Conservation (phyloP, 1,140 invertebrate genomes). For the Diorhabda elongata region DNA sequence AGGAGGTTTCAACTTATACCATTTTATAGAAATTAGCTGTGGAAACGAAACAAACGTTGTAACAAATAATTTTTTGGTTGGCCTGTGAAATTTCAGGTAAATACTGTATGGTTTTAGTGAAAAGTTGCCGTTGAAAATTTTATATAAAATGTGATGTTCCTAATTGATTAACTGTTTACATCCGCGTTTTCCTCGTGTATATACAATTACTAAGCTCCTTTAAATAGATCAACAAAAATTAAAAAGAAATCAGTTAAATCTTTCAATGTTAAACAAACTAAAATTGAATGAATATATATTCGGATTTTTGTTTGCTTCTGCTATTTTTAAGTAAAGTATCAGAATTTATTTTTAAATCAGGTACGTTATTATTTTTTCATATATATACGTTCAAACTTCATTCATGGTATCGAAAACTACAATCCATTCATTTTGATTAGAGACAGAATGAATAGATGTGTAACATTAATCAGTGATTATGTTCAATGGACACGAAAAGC, state of each 20-base stretch:
- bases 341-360: conserved; percentile 1
- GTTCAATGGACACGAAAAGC: background rate
- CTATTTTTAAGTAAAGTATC: background rate
- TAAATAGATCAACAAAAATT: background rate
- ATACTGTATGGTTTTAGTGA: too few species aligned
- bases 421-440: background rate
- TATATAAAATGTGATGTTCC: too few species aligned
- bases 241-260: background rate
- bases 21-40: too few species aligned
- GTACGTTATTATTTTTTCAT: background rate
- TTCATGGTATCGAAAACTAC: background rate
- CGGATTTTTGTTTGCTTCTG: background rate
- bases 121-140: too few species aligned
- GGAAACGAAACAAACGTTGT: too few species aligned
- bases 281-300: background rate
- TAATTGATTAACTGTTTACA: too few species aligned
- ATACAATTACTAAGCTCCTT: too few species aligned
- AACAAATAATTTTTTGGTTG: too few species aligned
- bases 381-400: background rate
- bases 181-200: too few species aligned
- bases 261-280: background rate
- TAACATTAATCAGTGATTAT: background rate
- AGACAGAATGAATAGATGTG: background rate
- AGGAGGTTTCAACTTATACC: too few species aligned
- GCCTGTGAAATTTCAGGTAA: too few species aligned